A percentile compares a stretch with the other conserved stretches of the same genome.
phyloP scores from a whole-genome alignment of 2,113 vertebrate species.

The Bubo blakistoni region DNA sequence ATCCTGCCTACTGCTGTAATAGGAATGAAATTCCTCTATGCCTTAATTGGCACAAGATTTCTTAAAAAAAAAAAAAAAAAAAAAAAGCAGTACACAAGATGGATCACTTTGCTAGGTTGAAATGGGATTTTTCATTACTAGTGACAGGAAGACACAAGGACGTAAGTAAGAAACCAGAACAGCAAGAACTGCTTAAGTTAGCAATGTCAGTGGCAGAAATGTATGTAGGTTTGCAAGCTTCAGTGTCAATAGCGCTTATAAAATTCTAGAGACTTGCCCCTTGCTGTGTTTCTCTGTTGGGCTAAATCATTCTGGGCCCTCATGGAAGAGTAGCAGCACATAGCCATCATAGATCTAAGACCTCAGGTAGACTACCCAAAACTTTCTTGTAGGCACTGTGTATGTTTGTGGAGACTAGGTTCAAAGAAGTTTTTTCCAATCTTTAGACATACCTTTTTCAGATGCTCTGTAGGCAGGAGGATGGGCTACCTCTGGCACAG shows the following conservation, averaged over 20 bases:
- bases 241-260: neutral
- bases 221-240: neutral
- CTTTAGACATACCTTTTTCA: neutral
- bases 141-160: neutral
- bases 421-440: neutral
- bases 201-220: neutral
- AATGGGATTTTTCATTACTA: neutral
- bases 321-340: neutral
- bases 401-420: neutral
- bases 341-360: neutral
- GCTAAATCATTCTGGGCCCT: neutral
- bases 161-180: neutral
- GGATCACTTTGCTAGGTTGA: neutral
- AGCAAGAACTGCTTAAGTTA: neutral
- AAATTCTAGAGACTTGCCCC: neutral
- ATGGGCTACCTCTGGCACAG: neutral
- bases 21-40: neutral
- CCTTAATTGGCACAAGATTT: neutral
- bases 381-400: neutral
- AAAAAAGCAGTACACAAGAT: neutral
- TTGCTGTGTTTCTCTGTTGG: neutral
- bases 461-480: neutral
- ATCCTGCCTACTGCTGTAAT: neutral
- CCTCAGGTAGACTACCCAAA: neutral
- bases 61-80: neutral